Conservation (phyloP, 2,797 vertebrate species). For the Capromys pilorides region DNA sequence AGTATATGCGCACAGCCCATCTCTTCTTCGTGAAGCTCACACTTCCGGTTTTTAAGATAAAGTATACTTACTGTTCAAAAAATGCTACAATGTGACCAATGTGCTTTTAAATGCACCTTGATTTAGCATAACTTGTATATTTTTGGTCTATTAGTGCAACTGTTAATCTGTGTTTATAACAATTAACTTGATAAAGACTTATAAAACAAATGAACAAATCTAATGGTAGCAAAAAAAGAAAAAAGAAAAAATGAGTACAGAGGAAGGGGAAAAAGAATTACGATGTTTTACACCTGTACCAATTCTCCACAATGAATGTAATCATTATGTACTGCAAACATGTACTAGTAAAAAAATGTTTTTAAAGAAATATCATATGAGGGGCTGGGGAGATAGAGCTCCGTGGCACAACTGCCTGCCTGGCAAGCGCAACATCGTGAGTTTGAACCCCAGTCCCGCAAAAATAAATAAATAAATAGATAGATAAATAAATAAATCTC, state of each 20-base stretch:
- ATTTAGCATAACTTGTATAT: not conserved
- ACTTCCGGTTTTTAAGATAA: constrained; percentile 5
- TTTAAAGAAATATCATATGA: no score
- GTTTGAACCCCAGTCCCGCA: no score
- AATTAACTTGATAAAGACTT: not conserved
- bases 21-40: not conserved
- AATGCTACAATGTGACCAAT: not conserved
- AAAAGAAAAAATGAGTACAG: not conserved
- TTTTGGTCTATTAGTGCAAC: not conserved
- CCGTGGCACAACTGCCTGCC: no score
- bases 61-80: not conserved
- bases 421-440: no score
- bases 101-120: not conserved
- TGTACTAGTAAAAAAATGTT: not conserved
- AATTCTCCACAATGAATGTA: not conserved
- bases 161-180: not conserved
- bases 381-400: no score
- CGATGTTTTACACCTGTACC: not conserved
- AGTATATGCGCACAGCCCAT: not conserved
- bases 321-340: not conserved
- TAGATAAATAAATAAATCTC: no score
- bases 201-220: not conserved
- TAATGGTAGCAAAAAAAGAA: not conserved
- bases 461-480: no score
- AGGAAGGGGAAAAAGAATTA: not conserved